Evolutionary conservation across 2,888 invertebrate species (phyloP).

Genomic region (Protophormia terraenovae): DNA sequence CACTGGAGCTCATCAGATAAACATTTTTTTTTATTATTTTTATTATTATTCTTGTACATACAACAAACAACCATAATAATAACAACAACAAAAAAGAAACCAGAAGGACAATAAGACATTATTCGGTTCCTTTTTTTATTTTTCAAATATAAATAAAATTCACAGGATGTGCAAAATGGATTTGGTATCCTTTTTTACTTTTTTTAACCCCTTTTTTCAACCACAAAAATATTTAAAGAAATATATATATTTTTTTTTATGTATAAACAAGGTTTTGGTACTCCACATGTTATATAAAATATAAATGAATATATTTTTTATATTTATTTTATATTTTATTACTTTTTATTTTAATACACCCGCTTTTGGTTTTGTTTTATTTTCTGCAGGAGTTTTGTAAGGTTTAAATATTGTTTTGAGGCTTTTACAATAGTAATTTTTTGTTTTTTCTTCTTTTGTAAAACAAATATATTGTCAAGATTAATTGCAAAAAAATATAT

Average conservation of each 20-base stretch:
- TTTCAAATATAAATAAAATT: neutral
- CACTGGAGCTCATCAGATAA: conserved; percentile 70
- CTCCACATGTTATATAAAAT: conserved; percentile 54
- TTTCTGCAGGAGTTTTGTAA: neutral
- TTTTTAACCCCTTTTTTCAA: conserved; percentile 20
- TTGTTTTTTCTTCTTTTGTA: neutral
- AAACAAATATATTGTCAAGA: conserved; percentile 42
- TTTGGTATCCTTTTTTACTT: conserved; percentile 53
- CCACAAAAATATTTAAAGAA: conserved; percentile 18
- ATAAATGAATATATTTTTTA: conserved; percentile 32
- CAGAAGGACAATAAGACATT: conserved; percentile 52
- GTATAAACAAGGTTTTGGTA: conserved; percentile 15
- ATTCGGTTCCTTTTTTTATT: conserved; percentile 16
- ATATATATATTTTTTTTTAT: neutral
- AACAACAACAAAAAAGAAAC: neutral
- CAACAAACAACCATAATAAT: conserved; percentile 8
- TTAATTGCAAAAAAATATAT: conserved; percentile 47
- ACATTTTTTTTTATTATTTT: conserved; percentile 37
- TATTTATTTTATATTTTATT: conserved; percentile 34
- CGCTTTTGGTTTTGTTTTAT: conserved; percentile 8
- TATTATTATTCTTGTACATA: conserved; percentile 30
- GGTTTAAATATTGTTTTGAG: conserved; percentile 2
- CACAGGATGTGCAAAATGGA: conserved; percentile 54
- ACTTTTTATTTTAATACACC: conserved; percentile 36
- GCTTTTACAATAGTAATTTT: neutral